Evolutionary conservation across 2,888 invertebrate genomes (phyloP).

Genomic region (Aradus depressus): DNA sequence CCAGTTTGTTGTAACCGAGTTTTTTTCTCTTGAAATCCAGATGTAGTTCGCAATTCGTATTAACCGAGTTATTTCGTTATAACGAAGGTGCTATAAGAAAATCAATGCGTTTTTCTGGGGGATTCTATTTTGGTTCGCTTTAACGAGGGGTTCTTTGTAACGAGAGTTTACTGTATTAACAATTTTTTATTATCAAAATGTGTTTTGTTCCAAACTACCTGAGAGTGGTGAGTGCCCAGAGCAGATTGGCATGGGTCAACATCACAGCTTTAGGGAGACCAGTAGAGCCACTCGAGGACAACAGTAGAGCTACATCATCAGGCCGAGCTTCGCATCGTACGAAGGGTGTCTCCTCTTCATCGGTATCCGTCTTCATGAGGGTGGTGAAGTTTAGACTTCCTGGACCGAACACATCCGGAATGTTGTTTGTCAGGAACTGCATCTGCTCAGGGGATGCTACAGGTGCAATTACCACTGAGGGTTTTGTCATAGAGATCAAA

Average conservation of each 20-base stretch:
- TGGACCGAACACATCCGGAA: background rate
- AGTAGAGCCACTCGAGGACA: constrained; percentile 78
- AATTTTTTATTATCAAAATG: too few species aligned
- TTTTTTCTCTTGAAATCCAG: too few species aligned
- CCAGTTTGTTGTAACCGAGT: too few species aligned
- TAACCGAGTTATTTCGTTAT: too few species aligned
- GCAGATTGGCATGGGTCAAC: constrained; percentile 43
- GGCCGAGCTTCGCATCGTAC: constrained; percentile 27
- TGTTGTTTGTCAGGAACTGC: constrained; percentile 1
- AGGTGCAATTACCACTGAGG: constrained; percentile 11
- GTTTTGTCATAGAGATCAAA: constrained; percentile 10
- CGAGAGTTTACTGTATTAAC: too few species aligned
- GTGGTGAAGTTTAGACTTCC: background rate
- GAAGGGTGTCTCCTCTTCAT: background rate
- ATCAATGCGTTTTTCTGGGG: too few species aligned
- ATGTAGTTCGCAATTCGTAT: too few species aligned
- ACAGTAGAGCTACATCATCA: constrained; percentile 41
- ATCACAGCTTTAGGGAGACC: constrained; percentile 68
- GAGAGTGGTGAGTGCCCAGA: constrained; percentile 5
- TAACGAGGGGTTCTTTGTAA: too few species aligned
- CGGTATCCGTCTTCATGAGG: background rate
- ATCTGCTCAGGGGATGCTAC: background rate
- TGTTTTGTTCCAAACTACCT: constrained; percentile 1
- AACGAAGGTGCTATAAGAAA: too few species aligned
- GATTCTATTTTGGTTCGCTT: too few species aligned